A percentile compares a stretch with the other conserved stretches of the same genome.
Evolutionary conservation across 2,888 invertebrate genomes (phyloP).

Genomic region (Phoenoteleia sp.): DNA sequence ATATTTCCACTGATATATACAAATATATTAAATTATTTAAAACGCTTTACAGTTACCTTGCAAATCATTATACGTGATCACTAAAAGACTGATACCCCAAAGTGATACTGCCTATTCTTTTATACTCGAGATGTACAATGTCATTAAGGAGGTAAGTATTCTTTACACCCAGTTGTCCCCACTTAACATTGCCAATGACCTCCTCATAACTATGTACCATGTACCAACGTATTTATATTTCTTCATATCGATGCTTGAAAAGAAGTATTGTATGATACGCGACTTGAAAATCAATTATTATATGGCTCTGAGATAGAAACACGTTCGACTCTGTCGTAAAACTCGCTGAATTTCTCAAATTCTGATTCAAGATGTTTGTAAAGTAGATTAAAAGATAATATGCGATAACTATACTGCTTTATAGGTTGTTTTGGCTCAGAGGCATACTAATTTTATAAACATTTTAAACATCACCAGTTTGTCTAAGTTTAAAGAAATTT

Average conservation of each 20-base stretch:
- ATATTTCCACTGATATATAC: no score
- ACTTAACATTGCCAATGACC: conserved; percentile 66
- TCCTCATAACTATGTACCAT: conserved; percentile 70
- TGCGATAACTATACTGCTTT: conserved; percentile 31
- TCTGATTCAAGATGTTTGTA: conserved; percentile 26
- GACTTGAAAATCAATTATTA: conserved; percentile 69
- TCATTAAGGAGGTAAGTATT: conserved; percentile 54
- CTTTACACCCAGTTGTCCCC: conserved; percentile 64
- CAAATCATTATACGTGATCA: conserved; percentile 62
- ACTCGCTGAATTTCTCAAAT: conserved; percentile 29
- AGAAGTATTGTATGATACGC: conserved; percentile 59
- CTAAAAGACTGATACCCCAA: conserved; percentile 67
- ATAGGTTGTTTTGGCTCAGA: conserved; percentile 6
- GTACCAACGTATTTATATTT: conserved; percentile 71
- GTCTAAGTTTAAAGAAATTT: no score
- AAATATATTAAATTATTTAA: no score
- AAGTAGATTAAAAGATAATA: conserved; percentile 20
- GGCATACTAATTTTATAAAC: conserved; percentile 21
- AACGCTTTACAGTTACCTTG: conserved; percentile 71
- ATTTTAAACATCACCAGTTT: no score
- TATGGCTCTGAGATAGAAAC: conserved; percentile 40
- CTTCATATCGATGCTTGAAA: conserved; percentile 67
- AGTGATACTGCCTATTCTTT: conserved; percentile 70
- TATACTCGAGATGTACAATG: conserved; percentile 67
- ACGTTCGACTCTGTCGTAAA: conserved; percentile 25